Conservation (phyloP, 2,797 vertebrate genomes). For the Lerista edwardsae region DNA sequence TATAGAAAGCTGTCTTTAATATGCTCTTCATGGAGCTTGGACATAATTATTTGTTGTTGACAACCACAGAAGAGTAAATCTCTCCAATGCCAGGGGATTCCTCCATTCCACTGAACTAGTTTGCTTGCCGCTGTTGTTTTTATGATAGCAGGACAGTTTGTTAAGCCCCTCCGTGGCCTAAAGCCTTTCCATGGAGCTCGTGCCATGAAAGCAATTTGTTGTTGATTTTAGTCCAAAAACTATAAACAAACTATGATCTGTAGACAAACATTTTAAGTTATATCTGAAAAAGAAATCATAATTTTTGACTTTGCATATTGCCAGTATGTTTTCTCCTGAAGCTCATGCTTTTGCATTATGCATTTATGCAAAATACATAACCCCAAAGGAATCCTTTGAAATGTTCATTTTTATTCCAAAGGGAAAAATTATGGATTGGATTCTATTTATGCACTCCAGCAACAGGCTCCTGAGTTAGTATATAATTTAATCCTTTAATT, state of each 20-base stretch:
- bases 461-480: constrained; percentile 59
- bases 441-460: constrained; percentile 62
- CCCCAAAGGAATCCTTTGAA: constrained; percentile 70
- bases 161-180: constrained; percentile 18
- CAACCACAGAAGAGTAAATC: constrained; percentile 5
- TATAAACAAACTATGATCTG: constrained; percentile 41
- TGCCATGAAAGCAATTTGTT: constrained; percentile 46
- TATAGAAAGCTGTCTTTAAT: neutral
- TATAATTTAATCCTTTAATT: constrained; percentile 68
- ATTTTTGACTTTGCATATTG: constrained; percentile 61
- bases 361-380: constrained; percentile 74
- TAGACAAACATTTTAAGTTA: constrained; percentile 54
- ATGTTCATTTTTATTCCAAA: constrained; percentile 70
- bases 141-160: constrained; percentile 10
- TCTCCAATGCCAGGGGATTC: neutral
- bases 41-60: constrained; percentile 15
- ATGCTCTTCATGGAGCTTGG: neutral
- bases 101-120: neutral
- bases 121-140: neutral
- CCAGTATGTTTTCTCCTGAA: constrained; percentile 42
- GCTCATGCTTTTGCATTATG: constrained; percentile 72
- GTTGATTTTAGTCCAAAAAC: constrained; percentile 46
- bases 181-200: constrained; percentile 31
- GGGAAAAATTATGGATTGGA: constrained; percentile 65
- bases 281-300: constrained; percentile 64